These are phyloP conservation scores for Puffinus mauretanicus DNA, from an alignment of 2,113 vertebrate species.

Conservation along the genomic window DNA sequence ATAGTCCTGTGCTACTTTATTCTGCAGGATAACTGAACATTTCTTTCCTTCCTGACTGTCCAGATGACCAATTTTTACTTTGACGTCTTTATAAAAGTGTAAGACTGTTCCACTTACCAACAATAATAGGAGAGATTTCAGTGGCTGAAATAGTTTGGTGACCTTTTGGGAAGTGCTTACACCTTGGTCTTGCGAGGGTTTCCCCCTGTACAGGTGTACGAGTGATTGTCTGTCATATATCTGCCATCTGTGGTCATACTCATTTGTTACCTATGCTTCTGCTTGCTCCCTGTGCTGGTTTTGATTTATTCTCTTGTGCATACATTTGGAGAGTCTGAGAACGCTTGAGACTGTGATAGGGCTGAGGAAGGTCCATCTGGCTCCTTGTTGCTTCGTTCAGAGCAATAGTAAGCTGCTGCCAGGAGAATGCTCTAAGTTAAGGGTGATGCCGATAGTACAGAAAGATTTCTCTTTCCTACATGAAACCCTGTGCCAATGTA, in stretches of 20 bases:
- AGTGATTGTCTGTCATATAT: neutral
- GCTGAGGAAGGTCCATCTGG: neutral
- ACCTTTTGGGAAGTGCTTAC: neutral
- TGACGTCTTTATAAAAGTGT: neutral
- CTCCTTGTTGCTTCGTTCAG: neutral
- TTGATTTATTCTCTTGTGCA: neutral
- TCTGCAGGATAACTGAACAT: neutral
- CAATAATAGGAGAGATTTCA: neutral
- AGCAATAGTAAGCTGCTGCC: neutral
- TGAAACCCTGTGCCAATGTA: neutral
- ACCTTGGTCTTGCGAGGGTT: fast-evolving
- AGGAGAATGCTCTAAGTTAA: neutral
- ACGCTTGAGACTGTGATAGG: neutral
- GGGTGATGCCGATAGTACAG: too few species aligned
- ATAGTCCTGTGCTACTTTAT: neutral
- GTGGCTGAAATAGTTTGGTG: neutral
- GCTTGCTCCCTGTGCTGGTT: neutral
- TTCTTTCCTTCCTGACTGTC: neutral
- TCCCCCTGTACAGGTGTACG: neutral
- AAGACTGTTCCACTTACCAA: neutral
- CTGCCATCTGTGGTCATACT: neutral
- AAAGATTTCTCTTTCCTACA: neutral
- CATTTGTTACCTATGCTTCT: neutral
- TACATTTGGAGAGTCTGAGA: neutral
- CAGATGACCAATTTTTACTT: neutral